phyloP scores from a whole-genome alignment of 1,140 invertebrate genomes.

The Pygmarrhopalites habei region DNA sequence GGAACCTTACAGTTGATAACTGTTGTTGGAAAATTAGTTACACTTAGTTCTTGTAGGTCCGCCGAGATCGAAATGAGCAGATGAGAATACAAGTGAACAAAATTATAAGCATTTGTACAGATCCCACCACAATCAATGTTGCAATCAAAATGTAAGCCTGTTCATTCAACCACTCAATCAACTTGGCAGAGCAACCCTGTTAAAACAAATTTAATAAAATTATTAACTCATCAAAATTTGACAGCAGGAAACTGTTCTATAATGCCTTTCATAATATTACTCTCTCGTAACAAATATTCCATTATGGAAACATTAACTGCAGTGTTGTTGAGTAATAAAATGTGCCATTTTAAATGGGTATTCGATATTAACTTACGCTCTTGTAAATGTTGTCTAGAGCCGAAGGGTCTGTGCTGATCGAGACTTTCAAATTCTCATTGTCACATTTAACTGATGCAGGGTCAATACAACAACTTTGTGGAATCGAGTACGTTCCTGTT shows the following conservation, averaged over 20 bases:
- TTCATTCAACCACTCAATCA: slow-evolving; percentile 55
- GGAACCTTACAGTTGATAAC: no score
- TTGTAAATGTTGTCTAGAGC: slow-evolving; percentile 45
- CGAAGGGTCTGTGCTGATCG: neutral
- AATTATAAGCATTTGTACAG: slow-evolving; percentile 64
- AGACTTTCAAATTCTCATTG: neutral
- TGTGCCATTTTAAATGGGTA: neutral
- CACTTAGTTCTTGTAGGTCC: slow-evolving; percentile 34
- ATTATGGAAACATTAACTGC: neutral
- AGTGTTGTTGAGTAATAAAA: slow-evolving; percentile 11
- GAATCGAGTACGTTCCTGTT: slow-evolving; percentile 48
- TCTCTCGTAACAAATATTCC: neutral
- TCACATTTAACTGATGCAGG: neutral
- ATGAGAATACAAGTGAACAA: slow-evolving; percentile 70
- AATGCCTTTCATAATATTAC: neutral
- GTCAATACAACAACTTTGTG: slow-evolving; percentile 54
- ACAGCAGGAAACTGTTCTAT: neutral
- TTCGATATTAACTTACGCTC: slow-evolving; percentile 46
- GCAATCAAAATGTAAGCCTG: slow-evolving; percentile 58
- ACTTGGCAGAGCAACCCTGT: slow-evolving; percentile 65
- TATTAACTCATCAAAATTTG: slow-evolving; percentile 10
- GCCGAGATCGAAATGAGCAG: slow-evolving; percentile 57
- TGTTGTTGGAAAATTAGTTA: no score
- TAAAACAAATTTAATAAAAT: slow-evolving; percentile 33
- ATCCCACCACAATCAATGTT: slow-evolving; percentile 56